Evolutionary conservation across 2,113 vertebrate genomes (phyloP).

Genomic region (Menidia beryllina): DNA sequence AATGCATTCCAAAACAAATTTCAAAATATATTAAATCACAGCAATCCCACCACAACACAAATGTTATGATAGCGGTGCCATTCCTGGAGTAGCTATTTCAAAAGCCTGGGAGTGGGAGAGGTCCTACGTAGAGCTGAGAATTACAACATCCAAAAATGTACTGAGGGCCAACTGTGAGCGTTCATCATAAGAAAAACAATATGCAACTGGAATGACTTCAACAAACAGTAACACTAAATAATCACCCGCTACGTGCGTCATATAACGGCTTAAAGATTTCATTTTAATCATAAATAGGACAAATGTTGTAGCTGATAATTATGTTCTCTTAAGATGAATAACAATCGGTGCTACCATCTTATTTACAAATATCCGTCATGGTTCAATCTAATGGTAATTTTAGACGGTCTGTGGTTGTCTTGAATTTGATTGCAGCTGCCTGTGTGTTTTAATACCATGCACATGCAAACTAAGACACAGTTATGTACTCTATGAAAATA

Average conservation of each 20-base stretch:
- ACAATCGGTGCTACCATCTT: too few relatives aligned
- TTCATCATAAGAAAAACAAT: slow-evolving; percentile 8
- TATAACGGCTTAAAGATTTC: neutral
- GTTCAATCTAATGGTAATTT: neutral
- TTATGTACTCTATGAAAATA: neutral
- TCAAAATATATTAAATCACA: slow-evolving; percentile 3
- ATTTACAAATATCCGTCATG: neutral
- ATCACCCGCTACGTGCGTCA: neutral
- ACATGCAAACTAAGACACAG: neutral
- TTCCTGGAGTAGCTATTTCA: slow-evolving; percentile 53
- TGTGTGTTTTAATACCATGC: neutral
- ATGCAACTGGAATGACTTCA: neutral
- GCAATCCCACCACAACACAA: neutral
- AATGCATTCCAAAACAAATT: neutral
- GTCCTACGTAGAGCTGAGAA: slow-evolving; percentile 39
- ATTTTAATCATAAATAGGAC: neutral
- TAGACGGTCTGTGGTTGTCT: neutral
- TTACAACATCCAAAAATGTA: slow-evolving; percentile 45
- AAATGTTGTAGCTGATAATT: neutral
- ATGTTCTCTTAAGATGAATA: too few relatives aligned
- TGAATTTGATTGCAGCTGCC: neutral
- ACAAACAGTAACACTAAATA: neutral
- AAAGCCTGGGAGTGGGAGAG: slow-evolving; percentile 41
- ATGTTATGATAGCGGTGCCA: slow-evolving; percentile 18
- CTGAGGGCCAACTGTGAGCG: slow-evolving; percentile 10